Evolutionary conservation across 2,113 vertebrate species (phyloP).

Genomic region (Pogonocichla stellata): DNA sequence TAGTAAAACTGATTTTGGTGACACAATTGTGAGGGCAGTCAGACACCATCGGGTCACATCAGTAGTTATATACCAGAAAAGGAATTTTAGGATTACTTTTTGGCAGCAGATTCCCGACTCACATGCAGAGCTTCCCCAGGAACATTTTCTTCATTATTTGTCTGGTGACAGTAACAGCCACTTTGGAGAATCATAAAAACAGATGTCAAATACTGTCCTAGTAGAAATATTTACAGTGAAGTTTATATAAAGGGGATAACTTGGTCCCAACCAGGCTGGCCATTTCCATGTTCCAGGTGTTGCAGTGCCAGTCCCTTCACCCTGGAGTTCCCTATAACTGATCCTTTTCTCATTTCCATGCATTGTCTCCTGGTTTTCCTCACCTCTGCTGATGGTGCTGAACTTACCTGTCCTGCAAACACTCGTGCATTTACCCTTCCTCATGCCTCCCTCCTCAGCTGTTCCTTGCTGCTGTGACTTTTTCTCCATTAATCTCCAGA

Average conservation of each 20-base stretch:
- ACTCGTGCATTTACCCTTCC: neutral
- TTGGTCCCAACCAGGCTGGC: neutral
- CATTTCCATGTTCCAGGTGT: neutral
- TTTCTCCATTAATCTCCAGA: neutral
- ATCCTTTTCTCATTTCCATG: neutral
- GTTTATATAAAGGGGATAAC: neutral
- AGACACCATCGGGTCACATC: accelerated
- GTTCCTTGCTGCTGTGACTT: neutral
- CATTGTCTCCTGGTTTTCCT: neutral
- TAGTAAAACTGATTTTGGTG: neutral
- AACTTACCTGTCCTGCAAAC: neutral
- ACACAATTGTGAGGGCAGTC: neutral
- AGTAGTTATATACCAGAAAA: neutral
- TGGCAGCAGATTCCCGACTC: neutral
- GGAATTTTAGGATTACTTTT: neutral
- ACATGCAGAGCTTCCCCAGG: neutral
- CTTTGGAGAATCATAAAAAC: neutral
- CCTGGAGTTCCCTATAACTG: neutral
- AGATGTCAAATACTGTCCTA: neutral
- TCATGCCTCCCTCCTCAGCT: neutral
- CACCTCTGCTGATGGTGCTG: neutral
- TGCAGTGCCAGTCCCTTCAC: neutral
- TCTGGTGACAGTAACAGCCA: neutral
- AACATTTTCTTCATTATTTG: neutral
- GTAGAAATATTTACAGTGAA: neutral